Conservation (phyloP, 2,797 vertebrate species). For the Tenualosa thibaudeaui region DNA sequence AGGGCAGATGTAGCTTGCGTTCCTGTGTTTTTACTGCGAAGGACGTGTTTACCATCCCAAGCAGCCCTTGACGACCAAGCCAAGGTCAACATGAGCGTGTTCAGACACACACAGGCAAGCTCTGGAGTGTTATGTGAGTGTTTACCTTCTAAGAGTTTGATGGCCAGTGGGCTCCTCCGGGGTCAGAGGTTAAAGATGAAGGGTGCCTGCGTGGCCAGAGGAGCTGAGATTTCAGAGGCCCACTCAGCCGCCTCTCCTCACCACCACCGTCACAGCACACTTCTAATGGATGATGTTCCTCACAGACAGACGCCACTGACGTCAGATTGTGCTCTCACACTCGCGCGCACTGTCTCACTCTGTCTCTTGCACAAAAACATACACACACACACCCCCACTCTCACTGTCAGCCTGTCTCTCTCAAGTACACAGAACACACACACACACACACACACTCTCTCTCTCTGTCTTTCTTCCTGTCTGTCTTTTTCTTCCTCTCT, state of each 20-base stretch:
- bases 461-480: neutral
- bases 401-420: neutral
- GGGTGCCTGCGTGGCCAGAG: slow-evolving; percentile 28
- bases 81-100: neutral
- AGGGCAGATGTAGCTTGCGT: neutral
- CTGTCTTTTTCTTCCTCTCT: neutral
- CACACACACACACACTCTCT: neutral
- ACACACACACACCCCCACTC: neutral
- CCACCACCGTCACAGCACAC: slow-evolving; percentile 49
- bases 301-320: slow-evolving; percentile 69
- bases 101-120: neutral
- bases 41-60: neutral
- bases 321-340: slow-evolving; percentile 52
- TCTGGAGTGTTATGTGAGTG: neutral
- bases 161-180: neutral
- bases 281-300: slow-evolving; percentile 66
- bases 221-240: slow-evolving; percentile 6
- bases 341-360: too few relatives aligned
- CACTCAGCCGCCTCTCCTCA: slow-evolving; percentile 1
- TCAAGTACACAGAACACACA: neutral
- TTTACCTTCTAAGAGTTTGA: neutral
- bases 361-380: neutral
- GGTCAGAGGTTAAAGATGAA: slow-evolving; percentile 15
- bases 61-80: neutral
- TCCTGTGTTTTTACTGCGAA: slow-evolving; percentile 1